Evolutionary conservation across 2,888 invertebrate species (phyloP), one percentile per base, ranked within the genome.

Genomic region (Thera obeliscata): DNA sequence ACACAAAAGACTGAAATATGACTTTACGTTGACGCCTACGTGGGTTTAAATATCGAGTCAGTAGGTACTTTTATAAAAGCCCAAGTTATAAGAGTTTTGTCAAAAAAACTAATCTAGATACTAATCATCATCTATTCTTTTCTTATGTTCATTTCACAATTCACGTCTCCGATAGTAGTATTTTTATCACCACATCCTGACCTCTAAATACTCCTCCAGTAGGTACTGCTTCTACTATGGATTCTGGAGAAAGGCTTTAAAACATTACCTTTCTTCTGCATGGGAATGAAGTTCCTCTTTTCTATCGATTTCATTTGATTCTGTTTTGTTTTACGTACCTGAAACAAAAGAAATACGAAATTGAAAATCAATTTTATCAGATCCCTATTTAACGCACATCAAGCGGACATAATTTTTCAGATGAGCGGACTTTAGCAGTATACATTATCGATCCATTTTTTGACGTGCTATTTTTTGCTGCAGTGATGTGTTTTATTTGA

Each of bases 21-120:
- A 82, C 71, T 79, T 83, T 80, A 83, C 80, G 77, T 80, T 74
- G 72, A 81, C 83, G 81, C 87, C 87, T 81, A 85, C 87, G 79
- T 74, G 56, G 67, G 70, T 74, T 79, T 75, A 77, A 80, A 77
- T 82, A 83, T 80, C 78, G 76, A 74, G 81, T 78, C 78, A 76
- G 76, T 46, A 46, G 43, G 43, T 73, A 73, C 69, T 64, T 72
- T 71, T 66, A 65, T 61, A 49, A 9, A 54, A 60, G 66, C 64
- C 52, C 67, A 80, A 78, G 76, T 73, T 66, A 74, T 65, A 77
- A 73, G 78, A 73, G 73, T 62, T n/a, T 2, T 12, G 38, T 12
- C 5, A 38, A 12, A 56, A 41, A 41, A 7, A 41, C 4, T 41
- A 5, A 6, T 0, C 41, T 41, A 41, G 1, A 2, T 41, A 41